Evolutionary conservation across 1,140 invertebrate species (phyloP), one percentile per base, ranked within the genome.

Genomic region (Matsumurasca onukii): DNA sequence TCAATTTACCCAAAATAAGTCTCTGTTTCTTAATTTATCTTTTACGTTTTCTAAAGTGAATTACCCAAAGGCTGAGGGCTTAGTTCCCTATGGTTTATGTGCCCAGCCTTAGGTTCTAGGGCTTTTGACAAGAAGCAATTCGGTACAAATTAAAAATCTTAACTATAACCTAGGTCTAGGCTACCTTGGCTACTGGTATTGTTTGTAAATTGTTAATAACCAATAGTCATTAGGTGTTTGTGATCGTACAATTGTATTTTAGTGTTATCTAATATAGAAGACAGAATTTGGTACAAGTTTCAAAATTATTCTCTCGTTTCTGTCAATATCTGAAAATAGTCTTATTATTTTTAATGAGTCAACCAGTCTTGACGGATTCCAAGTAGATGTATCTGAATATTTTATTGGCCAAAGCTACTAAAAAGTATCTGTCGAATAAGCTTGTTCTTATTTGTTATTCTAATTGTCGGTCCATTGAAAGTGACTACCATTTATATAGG

Each of bases 271-370:
- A 15, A 52, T 59, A 59, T 59, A 59, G 55, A 59, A 59, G 55
- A 27, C 55, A 59, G 55, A 59, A 59, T 59, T 59, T 59, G 55
- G 55, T 59, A 17, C 17, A 45, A 45, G 34, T 45, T 45, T 9
- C 34, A 45, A 45, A 45, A 9, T 12, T 17, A 12, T 45, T 45
- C 34, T 12, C 17, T 45, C 9, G 3, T 52, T 5, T 17, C 49
- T n/a, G n/a, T n/a, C n/a, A n/a, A n/a, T n/a, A n/a, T n/a, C n/a
- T n/a, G n/a, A n/a, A n/a, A n/a, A n/a, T n/a, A n/a, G n/a, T n/a
- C 20, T 52, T 17, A 52, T 52, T 22, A 52, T 17, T 12, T 12
- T 22, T 52, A 12, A 17, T 12, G 3, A 52, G 20, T 5, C 34
- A 12, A 12, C 9, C 34, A 9, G 17, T 45, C 34, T 45, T 45